Evolutionary conservation across 2,888 invertebrate species (phyloP), one percentile per base, ranked within the genome.

Genomic region (Epinotia bilunana): DNA sequence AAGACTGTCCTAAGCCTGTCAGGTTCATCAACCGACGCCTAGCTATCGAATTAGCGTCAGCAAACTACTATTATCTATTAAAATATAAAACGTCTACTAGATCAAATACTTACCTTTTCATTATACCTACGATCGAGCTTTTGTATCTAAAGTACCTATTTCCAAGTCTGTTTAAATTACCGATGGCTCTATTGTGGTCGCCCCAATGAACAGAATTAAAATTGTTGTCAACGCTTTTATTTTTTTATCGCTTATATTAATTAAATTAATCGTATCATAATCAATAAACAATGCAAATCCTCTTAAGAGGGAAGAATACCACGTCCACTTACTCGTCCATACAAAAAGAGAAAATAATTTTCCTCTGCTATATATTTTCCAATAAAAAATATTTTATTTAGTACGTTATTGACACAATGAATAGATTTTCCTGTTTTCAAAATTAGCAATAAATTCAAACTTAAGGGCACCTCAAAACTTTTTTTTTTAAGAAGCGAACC

Each of bases 31-130:
- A 71, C 64, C 39, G 64, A 55, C 49, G 70, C 33, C 64, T 68
- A 82, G 82, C 81, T 83, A 91, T 91, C 89, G 84, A 89, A 91
- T 91, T 91, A 91, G 85, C 81, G 77, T 75, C 74, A 84, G 80
- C 82, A 82, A 86, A 83, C 84, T 84, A 82, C 84, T 86, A 83
- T 83, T 82, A 82, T 82, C 78, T 80, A 83, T 62, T 33, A 67
- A 63, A 20, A 71, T 33, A 49, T 70, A 18, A 70, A 49, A 61
- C 20, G 20, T 28, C 58, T n/a, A 23, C 46, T 33, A 7, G n/a
- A 28, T 49, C 7, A 28, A 60, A 20, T 28, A 60, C 16, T 12
- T 3, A 20, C 20, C n/a, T 20, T 57, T 60, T 16, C 60, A 28
- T 58, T 58, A 49, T 1, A 46, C 6, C 23, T 0, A 49, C 20